Percentiles rank a stretch among this genome's conserved stretches.
Evolutionary conservation across 2,888 invertebrate genomes (phyloP).

Genomic region (Prenolepis imparis): DNA sequence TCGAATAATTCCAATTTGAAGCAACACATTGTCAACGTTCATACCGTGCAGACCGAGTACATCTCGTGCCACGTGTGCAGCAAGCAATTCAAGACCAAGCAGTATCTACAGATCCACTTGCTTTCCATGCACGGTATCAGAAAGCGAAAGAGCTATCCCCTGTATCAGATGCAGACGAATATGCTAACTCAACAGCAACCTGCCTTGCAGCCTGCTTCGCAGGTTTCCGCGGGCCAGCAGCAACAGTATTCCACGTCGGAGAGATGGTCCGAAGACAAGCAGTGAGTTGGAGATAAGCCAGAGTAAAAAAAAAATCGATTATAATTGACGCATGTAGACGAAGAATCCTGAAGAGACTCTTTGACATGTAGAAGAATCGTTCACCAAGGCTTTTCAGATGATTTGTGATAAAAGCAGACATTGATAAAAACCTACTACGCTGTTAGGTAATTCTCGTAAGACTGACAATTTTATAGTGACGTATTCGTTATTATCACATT

Average conservation of each 20-base stretch:
- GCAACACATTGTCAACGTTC: constrained; percentile 91
- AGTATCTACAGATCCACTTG: constrained; percentile 91
- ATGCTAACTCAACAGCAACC: constrained; percentile 71
- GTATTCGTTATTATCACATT: constrained; percentile 13
- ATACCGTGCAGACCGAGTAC: constrained; percentile 88
- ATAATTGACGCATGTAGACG: not conserved
- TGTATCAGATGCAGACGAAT: constrained; percentile 82
- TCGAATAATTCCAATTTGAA: constrained; percentile 91
- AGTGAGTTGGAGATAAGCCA: constrained; percentile 62
- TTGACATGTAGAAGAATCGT: not conserved
- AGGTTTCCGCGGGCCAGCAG: constrained; percentile 56
- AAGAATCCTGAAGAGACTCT: not conserved
- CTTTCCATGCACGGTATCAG: constrained; percentile 90
- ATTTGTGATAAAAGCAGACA: constrained; percentile 29
- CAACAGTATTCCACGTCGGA: constrained; percentile 69
- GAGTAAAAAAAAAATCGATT: not conserved
- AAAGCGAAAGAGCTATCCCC: constrained; percentile 87
- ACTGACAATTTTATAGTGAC: constrained; percentile 34
- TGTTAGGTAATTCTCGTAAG: not conserved
- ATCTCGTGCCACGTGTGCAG: constrained; percentile 90
- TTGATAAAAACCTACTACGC: not conserved
- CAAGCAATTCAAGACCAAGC: constrained; percentile 91
- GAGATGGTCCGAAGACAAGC: constrained; percentile 81
- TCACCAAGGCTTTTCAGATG: not conserved
- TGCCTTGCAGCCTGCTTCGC: constrained; percentile 45